phyloP scores from a whole-genome alignment of 2,888 invertebrate genomes.

The Xylophagus ater region DNA sequence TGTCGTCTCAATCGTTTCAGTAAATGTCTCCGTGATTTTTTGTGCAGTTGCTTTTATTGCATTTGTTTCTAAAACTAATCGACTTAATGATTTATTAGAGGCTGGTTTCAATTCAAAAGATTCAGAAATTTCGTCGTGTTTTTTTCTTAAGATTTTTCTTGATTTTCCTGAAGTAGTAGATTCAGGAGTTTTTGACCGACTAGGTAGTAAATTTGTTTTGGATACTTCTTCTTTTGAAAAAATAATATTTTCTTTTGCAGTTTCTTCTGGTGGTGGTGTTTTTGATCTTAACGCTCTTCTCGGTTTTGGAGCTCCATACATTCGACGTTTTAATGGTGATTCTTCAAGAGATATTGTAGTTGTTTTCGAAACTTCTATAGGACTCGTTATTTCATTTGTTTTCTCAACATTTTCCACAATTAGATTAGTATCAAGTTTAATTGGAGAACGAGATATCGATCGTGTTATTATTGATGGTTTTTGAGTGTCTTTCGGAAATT shows the following conservation, averaged over 20 bases:
- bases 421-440: no score
- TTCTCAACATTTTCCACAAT: no score
- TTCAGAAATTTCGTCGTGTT: neutral
- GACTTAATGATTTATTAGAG: conserved; percentile 9
- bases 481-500: no score
- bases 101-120: neutral
- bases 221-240: neutral
- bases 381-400: no score
- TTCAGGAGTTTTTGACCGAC: conserved; percentile 16
- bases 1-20: neutral
- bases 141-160: conserved; percentile 1
- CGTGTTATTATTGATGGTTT: no score
- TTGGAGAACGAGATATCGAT: no score
- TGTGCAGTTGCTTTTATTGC: conserved; percentile 3
- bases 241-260: neutral
- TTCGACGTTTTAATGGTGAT: neutral
- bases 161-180: conserved; percentile 9
- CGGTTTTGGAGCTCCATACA: conserved; percentile 7
- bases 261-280: neutral
- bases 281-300: conserved; percentile 6
- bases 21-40: neutral
- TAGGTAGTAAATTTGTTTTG: conserved; percentile 7
- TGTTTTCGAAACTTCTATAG: no score
- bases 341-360: no score
- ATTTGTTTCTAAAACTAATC: conserved; percentile 13